Conservation (phyloP, 2,113 vertebrate genomes). For the Campylomormyrus tamandua region DNA sequence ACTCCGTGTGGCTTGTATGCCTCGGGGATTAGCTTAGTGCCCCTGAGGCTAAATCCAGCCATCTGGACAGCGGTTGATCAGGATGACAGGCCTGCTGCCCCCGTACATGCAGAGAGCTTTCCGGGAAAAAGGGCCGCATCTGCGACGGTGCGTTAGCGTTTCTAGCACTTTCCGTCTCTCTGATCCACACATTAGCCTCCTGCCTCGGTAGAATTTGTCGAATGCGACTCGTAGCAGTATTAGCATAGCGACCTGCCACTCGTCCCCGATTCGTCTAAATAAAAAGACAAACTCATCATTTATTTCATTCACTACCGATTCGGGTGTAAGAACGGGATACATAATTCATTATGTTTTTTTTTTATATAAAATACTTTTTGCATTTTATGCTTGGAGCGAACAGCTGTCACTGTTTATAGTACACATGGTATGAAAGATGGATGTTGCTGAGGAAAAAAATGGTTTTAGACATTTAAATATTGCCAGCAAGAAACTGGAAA, state of each 20-base stretch:
- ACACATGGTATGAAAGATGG: background rate
- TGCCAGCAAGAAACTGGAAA: conserved; percentile 4
- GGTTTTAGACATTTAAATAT: background rate
- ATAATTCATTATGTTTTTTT: background rate
- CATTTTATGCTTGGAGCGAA: background rate
- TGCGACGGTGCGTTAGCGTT: conserved; percentile 37
- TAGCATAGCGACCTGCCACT: background rate
- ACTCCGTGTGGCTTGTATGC: conserved; percentile 26
- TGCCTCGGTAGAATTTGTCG: background rate
- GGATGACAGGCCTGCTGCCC: conserved; percentile 29
- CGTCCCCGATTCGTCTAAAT: background rate
- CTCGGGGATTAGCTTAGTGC: conserved; percentile 60
- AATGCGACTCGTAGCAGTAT: background rate
- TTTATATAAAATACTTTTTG: background rate
- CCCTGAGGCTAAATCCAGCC: conserved; percentile 48
- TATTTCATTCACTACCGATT: background rate
- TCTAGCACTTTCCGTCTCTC: background rate
- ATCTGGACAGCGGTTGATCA: conserved; percentile 59
- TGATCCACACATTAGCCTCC: background rate
- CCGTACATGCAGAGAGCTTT: background rate
- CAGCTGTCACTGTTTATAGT: conserved; percentile 7
- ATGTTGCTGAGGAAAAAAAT: background rate
- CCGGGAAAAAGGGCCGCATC: background rate
- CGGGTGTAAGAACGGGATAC: background rate
- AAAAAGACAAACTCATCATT: conserved; percentile 3